Evolutionary conservation across 2,888 invertebrate genomes (phyloP).

Genomic region (Dynastes maya): DNA sequence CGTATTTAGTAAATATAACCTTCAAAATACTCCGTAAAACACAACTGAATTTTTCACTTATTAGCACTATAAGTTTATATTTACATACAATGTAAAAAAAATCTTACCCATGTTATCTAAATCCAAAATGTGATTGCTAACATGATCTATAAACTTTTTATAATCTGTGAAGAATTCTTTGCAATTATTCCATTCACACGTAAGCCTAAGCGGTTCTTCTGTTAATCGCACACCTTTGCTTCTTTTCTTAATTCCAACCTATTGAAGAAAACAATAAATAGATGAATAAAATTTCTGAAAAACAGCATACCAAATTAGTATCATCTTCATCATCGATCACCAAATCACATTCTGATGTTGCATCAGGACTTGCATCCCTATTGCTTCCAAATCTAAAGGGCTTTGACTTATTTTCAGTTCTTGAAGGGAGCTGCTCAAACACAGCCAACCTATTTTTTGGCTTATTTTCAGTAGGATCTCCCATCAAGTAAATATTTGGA

Average conservation of each 20-base stretch:
- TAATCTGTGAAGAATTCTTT: slow-evolving; percentile 67
- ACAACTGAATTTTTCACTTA: too few species aligned
- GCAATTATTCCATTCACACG: slow-evolving; percentile 78
- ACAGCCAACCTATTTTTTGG: slow-evolving; percentile 63
- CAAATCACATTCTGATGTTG: slow-evolving; percentile 62
- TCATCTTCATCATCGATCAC: slow-evolving; percentile 62
- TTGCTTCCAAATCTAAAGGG: slow-evolving; percentile 52
- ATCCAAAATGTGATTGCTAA: slow-evolving; percentile 70
- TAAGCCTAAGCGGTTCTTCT: slow-evolving; percentile 68
- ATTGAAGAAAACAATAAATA: slow-evolving; percentile 22
- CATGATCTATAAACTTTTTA: slow-evolving; percentile 74
- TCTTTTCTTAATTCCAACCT: slow-evolving; percentile 55
- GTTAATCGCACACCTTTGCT: slow-evolving; percentile 57
- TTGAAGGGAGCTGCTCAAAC: slow-evolving; percentile 65
- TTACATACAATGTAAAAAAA: too few species aligned
- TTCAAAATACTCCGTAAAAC: too few species aligned
- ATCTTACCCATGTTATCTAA: slow-evolving; percentile 30
- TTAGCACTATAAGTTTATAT: too few species aligned
- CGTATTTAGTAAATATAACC: too few species aligned
- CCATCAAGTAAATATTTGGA: slow-evolving; percentile 17
- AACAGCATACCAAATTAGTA: slow-evolving; percentile 51
- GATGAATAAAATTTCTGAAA: not conserved
- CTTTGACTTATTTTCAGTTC: slow-evolving; percentile 57
- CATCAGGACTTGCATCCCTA: slow-evolving; percentile 56
- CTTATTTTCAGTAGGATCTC: slow-evolving; percentile 51